Conservation (phyloP, 2,113 vertebrate genomes). For the Oncorhynchus tshawytscha region DNA sequence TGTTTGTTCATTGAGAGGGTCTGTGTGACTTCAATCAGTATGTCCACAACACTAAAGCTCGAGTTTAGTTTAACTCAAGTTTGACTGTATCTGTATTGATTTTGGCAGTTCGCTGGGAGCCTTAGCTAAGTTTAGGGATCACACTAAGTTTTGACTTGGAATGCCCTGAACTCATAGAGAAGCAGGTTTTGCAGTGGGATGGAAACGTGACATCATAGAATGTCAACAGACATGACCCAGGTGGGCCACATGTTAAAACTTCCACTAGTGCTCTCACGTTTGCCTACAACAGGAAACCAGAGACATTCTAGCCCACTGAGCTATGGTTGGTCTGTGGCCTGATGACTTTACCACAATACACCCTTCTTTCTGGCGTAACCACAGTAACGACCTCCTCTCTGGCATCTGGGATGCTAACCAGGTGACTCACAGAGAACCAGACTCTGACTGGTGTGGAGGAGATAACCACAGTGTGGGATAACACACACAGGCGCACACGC, state of each 20-base stretch:
- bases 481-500: not conserved
- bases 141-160: too few species aligned
- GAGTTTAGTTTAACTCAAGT: not conserved
- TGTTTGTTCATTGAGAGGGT: not conserved
- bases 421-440: not conserved
- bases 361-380: not conserved
- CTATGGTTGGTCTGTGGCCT: not conserved
- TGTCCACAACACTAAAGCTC: too few species aligned
- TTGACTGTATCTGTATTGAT: not conserved
- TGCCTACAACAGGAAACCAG: not conserved
- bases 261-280: not conserved
- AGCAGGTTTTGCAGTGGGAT: too few species aligned
- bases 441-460: not conserved
- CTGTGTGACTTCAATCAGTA: not conserved
- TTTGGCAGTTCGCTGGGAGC: too few species aligned
- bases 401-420: not conserved
- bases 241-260: not conserved
- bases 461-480: not conserved
- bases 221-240: not conserved
- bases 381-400: not conserved
- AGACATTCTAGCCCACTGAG: not conserved
- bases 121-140: too few species aligned
- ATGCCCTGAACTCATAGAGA: too few species aligned
- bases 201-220: too few species aligned
- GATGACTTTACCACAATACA: not conserved